Evolutionary conservation across 2,888 invertebrate species (phyloP), one percentile per base, ranked within the genome.

Genomic region (Desoria tigrina): DNA sequence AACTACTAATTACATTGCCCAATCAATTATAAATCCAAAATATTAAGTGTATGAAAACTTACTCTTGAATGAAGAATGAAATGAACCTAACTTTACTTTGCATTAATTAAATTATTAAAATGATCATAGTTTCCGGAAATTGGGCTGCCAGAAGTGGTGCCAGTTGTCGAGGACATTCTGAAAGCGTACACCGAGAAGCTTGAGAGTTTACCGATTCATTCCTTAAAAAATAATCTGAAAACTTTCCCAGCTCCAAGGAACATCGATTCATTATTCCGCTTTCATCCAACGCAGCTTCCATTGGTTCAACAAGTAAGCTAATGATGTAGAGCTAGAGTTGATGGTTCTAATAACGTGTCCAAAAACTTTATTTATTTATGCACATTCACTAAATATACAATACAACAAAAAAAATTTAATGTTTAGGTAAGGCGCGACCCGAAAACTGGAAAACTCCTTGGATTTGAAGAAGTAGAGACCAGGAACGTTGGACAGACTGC

Each of bases 131-230:
- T 64, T 28, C 57, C 57, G 3, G 58, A 67, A 7, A 79, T 81
- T 73, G 83, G 81, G 1, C 78, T 83, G 49, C 89, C 89, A 61
- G 88, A 88, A 24, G 84, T 89, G 65, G 82, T 89, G 65, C 85
- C 87, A 59, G 84, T 86, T 72, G 82, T 88, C 32, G 82, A 84
- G 76, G 85, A 86, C 69, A 84, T 86, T 71, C 81, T 90, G 32
- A 85, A 86, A 77, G 84, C 86, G 57, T 89, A 87, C 74, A 81
- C 90, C 42, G 80, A 86, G 61, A 84, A 85, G 76, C 86, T 87
- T 1, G 90, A 90, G 76, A 84, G 84, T 67, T 81, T 90, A 51
- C 86, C 90, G 0, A 88, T 91, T 72, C 89, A 91, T 79, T 83
- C 86, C 74, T 84, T 87, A 80, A 85, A 87, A 77, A 83, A 84